A percentile compares a stretch with the other conserved stretches of the same genome.
Evolutionary conservation across 2,888 invertebrate species (phyloP).

Genomic region (Agelastica alni): DNA sequence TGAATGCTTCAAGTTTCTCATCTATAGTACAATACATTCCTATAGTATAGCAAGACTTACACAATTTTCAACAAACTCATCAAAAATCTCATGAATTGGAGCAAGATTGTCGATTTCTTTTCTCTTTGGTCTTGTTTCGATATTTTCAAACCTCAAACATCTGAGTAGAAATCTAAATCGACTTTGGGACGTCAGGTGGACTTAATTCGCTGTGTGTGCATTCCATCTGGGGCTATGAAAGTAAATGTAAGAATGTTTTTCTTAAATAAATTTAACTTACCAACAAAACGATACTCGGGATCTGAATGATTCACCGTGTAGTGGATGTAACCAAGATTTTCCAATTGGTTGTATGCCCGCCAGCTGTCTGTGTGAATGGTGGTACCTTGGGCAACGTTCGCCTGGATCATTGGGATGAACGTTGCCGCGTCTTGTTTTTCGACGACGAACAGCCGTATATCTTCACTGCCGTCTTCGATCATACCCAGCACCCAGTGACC

Average conservation of each 20-base stretch:
- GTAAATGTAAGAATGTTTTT: neutral
- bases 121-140: too few species aligned
- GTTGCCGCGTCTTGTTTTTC: neutral
- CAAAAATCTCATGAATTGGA: too few species aligned
- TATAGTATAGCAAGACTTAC: too few species aligned
- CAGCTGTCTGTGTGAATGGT: neutral
- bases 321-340: neutral
- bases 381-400: neutral
- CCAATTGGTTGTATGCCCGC: neutral
- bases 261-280: neutral
- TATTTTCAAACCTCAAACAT: too few species aligned
- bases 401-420: neutral
- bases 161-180: too few species aligned
- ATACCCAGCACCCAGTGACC: neutral
- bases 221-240: neutral
- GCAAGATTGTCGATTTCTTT: too few species aligned
- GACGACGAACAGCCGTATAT: neutral
- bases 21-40: too few species aligned
- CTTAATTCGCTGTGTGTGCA: neutral
- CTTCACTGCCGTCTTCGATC: neutral
- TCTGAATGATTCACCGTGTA: neutral
- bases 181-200: neutral
- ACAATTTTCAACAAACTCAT: too few species aligned
- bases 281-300: neutral
- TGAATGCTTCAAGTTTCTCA: too few species aligned